Percentiles rank a stretch among this genome's conserved stretches.
Conservation (phyloP, 2,888 invertebrate genomes). For the Cantharis flavilabris region DNA sequence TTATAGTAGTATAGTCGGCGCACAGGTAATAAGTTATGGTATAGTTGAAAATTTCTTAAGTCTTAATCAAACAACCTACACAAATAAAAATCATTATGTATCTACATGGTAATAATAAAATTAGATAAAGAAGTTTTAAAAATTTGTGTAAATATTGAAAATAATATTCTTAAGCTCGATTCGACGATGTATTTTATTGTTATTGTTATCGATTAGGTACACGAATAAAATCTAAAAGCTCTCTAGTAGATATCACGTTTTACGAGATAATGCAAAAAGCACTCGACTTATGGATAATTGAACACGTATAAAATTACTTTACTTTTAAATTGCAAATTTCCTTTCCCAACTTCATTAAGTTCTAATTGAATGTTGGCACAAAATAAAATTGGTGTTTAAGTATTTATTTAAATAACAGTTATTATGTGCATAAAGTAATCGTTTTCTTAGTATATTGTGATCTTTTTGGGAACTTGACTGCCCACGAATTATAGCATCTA, state of each 20-base stretch:
- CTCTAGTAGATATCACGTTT: background rate
- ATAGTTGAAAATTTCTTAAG: background rate
- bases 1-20: background rate
- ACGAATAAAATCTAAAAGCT: constrained; percentile 13
- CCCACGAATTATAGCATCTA: background rate
- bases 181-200: background rate
- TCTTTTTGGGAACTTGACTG: background rate
- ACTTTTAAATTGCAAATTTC: constrained; percentile 17
- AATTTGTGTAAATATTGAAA: background rate
- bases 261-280: constrained; percentile 16
- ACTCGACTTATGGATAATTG: constrained; percentile 19
- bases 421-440: constrained; percentile 9
- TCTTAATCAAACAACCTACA: background rate
- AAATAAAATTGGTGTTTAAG: constrained; percentile 1
- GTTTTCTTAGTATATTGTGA: constrained; percentile 10
- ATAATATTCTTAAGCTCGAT: background rate
- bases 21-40: no score
- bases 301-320: constrained; percentile 28
- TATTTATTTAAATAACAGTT: background rate
- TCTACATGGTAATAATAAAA: background rate
- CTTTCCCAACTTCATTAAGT: background rate
- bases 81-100: background rate
- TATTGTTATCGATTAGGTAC: constrained; percentile 10
- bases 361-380: constrained; percentile 3
- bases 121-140: background rate